These are phyloP conservation scores for Rostratula benghalensis DNA, from an alignment of 2,113 vertebrate species.

Conservation along the genomic window DNA sequence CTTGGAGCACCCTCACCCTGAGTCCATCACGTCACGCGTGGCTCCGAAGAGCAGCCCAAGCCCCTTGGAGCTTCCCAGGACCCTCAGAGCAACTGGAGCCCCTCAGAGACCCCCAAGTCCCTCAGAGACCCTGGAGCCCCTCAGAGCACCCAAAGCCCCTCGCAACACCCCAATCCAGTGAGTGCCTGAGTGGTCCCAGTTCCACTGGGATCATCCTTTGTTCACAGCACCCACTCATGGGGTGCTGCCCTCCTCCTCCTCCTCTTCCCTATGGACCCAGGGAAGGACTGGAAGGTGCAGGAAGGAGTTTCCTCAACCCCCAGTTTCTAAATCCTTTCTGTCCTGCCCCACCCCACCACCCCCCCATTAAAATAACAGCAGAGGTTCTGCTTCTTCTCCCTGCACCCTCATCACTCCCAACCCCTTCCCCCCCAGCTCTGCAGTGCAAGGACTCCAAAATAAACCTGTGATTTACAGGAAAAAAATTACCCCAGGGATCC, in stretches of 20 bases:
- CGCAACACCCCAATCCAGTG: background rate
- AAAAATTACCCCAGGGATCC: background rate
- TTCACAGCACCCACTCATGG: background rate
- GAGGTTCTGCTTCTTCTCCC: background rate
- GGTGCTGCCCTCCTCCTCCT: background rate
- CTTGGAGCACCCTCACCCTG: rapidly evolving
- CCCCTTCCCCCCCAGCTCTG: rapidly evolving
- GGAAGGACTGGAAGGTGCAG: background rate
- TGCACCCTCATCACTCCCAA: rapidly evolving
- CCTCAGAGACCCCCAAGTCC: background rate
- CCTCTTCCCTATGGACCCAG: too few relatives aligned
- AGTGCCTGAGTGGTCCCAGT: background rate
- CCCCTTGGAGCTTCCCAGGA: background rate
- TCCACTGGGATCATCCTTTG: background rate
- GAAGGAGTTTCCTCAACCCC: background rate
- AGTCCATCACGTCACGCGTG: rapidly evolving
- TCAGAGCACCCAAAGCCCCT: background rate
- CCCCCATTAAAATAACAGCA: background rate
- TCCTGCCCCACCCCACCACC: too few relatives aligned
- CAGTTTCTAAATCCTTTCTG: background rate
- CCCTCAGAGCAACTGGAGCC: background rate
- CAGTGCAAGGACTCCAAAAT: background rate
- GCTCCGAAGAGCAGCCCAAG: background rate
- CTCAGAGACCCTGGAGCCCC: background rate
- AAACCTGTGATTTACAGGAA: background rate